Evolutionary conservation across 2,113 vertebrate genomes (phyloP), one percentile per base, ranked within the genome.

Genomic region (Stigmatopora nigra): DNA sequence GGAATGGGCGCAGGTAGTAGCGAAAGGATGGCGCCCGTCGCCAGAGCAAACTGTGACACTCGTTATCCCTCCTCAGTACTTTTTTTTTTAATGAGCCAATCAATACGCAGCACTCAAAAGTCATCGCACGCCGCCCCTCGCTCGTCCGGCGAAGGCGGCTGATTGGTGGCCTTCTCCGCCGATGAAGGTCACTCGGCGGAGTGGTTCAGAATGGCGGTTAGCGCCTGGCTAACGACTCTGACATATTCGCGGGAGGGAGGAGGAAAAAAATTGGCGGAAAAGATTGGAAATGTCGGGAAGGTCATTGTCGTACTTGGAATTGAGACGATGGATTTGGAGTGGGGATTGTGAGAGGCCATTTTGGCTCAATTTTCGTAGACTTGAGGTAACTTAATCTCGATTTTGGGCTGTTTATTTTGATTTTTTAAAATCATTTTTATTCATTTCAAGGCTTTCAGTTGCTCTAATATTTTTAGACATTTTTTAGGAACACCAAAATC

Each of bases 51-150:
- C 56, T 35, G 52, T 31, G 73, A 48, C 53, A 56, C 22, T 51
- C 61, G 7, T 63, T 35, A 3, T 64, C 61, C 61, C 31, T 46
- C 58, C 61, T 68, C 68, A 56, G 65, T 71, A 62, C 52, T 69
- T 25, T 70, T 56, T 72, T 73, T 35, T 69, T 72, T 47, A 58
- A 61, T 45, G 49, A 66, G 53, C 68, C 52, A 19, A 16, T 78
- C 69, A 63, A 31, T 70, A 31, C 22, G 63, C 59, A 49, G 4
- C 14, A 25, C 61, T 63, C 38, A 46, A 46, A 61, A 45, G 59
- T 45, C 59, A 22, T 22, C n/a, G 14, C 59, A 45, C 41, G 59
- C 41, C 41, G 19, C 11, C 13, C 14, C 59, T 45, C n/a, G 11
- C 13, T 7, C 44, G 59, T 61, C 59, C 41, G 14, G 41, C 13